Evolutionary conservation across 2,888 invertebrate species (phyloP), one percentile per base, ranked within the genome.

Genomic region (Allygus modestus): DNA sequence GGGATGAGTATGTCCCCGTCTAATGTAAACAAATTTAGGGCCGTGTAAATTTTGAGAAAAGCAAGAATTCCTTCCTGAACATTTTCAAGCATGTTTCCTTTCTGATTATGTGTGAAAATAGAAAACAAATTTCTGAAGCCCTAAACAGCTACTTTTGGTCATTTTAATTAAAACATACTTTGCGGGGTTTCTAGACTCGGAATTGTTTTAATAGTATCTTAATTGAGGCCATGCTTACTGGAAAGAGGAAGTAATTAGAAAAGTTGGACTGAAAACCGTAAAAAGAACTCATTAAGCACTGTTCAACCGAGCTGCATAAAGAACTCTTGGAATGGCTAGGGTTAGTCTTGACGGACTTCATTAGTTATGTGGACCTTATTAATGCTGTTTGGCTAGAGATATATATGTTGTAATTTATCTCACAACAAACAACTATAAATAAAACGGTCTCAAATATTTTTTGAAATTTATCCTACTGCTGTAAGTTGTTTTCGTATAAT

Each of bases 231-330:
- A 31, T 65, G 65, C 28, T 65, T 37, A 71, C 71, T 43, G 46
- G 20, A 51, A 77, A 41, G 75, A 77, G 46, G 75, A n/a, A 41
- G 75, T 77, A 77, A 77, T 77, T 77, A 77, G 75, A 77, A 77
- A 77, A 77, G 75, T 77, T 77, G 75, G 75, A 46, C 75, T 77
- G 75, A 77, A 77, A 71, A 77, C 75, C 75, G 41, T 77, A 77
- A 77, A 77, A 77, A 77, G 75, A 77, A 77, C 75, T 77, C 75
- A 77, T 77, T 77, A 77, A 77, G 75, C 75, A 43, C 46, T 77
- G 75, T 31, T 65, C 28, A 51, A 46, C 43, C 28, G 75, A 28
- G 75, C 65, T 65, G 65, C 51, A 46, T 77, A 41, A 77, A 77
- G 75, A 77, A 23, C 75, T 46, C 75, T 31, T 65, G 65, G 65